Conservation (phyloP, 2,888 invertebrate species). For the Phania funesta region DNA sequence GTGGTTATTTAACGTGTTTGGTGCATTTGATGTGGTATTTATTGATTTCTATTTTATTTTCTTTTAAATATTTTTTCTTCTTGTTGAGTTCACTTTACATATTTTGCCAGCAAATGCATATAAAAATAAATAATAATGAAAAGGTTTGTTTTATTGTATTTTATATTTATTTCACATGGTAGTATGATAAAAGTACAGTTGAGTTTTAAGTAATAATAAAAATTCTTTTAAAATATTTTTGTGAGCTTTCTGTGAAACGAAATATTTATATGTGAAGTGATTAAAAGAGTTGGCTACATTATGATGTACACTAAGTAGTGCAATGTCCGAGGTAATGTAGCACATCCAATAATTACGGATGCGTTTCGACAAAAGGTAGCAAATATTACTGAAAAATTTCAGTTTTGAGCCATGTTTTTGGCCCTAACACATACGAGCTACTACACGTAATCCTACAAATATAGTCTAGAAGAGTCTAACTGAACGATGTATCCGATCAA, state of each 20-base stretch:
- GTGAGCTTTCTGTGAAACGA: background rate
- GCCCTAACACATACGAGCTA: too few species aligned
- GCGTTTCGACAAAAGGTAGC: too few species aligned
- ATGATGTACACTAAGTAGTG: too few species aligned
- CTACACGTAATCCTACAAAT: too few species aligned
- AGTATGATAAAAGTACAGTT: slow-evolving; percentile 57
- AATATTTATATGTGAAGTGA: background rate
- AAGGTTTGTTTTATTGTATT: background rate
- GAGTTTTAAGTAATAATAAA: slow-evolving; percentile 33
- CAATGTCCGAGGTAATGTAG: too few species aligned
- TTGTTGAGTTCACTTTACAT: slow-evolving; percentile 1
- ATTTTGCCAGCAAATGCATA: slow-evolving; percentile 24
- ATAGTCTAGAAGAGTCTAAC: too few species aligned
- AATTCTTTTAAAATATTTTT: background rate
- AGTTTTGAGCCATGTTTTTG: too few species aligned
- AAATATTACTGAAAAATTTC: too few species aligned
- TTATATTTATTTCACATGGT: slow-evolving; percentile 18
- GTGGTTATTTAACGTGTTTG: slow-evolving; percentile 58
- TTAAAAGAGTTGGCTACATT: background rate
- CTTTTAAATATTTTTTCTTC: slow-evolving; percentile 34
- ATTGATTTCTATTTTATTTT: slow-evolving; percentile 66
- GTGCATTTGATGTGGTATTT: slow-evolving; percentile 66
- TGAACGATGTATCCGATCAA: too few species aligned
- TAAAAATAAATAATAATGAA: background rate
- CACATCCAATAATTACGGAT: too few species aligned